Evolutionary conservation across 2,113 vertebrate genomes (phyloP).

Genomic region (Eretmochelys imbricata): DNA sequence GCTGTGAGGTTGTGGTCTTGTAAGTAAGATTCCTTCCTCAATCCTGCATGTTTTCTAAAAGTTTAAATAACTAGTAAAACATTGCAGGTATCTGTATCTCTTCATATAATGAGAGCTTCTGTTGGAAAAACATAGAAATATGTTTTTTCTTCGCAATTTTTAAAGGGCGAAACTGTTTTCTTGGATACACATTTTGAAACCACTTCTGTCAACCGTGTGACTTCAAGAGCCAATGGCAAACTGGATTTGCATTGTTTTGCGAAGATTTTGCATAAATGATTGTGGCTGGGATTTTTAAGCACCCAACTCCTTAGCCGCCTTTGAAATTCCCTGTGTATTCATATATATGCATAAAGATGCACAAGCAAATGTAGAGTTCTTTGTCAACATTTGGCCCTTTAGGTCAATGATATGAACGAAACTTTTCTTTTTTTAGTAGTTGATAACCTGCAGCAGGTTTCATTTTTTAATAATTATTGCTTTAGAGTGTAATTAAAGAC

Average conservation of each 20-base stretch:
- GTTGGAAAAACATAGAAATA: too few relatives aligned
- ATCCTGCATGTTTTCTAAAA: too few relatives aligned
- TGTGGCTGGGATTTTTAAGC: too few relatives aligned
- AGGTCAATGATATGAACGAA: not conserved
- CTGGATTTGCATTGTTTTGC: not conserved
- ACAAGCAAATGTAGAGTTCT: not conserved
- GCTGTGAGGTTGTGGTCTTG: too few relatives aligned
- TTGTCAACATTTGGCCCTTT: not conserved
- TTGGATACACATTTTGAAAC: not conserved
- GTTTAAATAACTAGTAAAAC: too few relatives aligned
- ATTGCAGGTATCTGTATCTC: too few relatives aligned
- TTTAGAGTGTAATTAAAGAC: slow-evolving; percentile 61
- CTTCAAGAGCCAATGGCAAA: not conserved
- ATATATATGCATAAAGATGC: not conserved
- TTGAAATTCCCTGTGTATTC: not conserved
- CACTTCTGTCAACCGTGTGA: not conserved
- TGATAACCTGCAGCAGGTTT: not conserved
- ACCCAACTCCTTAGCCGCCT: not conserved
- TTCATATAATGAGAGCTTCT: too few relatives aligned
- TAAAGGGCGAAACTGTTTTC: too few relatives aligned
- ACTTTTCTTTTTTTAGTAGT: not conserved
- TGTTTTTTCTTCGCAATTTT: too few relatives aligned
- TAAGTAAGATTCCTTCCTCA: too few relatives aligned
- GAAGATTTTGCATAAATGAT: too few relatives aligned
- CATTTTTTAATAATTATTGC: slow-evolving; percentile 28